Evolutionary conservation across 2,888 invertebrate species (phyloP).

Genomic region (Leuctra nigra): DNA sequence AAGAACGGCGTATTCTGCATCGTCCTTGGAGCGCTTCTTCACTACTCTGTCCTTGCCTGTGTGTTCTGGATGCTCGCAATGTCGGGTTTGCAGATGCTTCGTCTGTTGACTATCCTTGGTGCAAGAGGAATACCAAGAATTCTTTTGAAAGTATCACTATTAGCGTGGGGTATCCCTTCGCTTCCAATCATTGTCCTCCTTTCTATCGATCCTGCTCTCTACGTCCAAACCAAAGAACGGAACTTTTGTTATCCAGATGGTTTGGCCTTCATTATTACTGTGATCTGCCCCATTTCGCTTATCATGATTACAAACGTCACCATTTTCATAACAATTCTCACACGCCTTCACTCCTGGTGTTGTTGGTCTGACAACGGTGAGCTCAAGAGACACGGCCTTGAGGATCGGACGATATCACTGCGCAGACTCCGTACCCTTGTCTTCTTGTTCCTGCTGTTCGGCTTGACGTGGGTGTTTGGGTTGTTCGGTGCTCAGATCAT

Average conservation of each 20-base stretch:
- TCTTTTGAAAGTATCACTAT: conserved; percentile 52
- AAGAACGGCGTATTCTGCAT: conserved; percentile 40
- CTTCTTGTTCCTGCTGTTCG: too few species aligned
- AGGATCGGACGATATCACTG: too few species aligned
- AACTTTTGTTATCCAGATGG: too few species aligned
- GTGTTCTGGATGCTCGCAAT: too few species aligned
- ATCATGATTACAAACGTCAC: conserved; percentile 1
- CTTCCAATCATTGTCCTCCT: conserved; percentile 47
- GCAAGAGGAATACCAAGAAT: conserved; percentile 52
- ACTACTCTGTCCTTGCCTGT: too few species aligned
- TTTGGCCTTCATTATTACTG: neutral
- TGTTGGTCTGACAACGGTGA: neutral
- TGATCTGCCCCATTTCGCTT: neutral
- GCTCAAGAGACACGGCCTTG: too few species aligned
- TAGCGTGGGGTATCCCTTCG: conserved; percentile 57
- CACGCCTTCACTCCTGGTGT: conserved; percentile 31
- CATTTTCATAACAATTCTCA: neutral
- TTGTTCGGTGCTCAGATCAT: conserved; percentile 44
- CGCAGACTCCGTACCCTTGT: too few species aligned
- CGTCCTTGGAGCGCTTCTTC: too few species aligned
- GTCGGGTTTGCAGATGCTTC: conserved; percentile 57
- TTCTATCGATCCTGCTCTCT: conserved; percentile 38
- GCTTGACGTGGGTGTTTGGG: conserved; percentile 57
- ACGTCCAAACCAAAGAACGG: too few species aligned
- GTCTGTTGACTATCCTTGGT: conserved; percentile 60